Conservation (phyloP, 2,113 vertebrate genomes). For the Suricata suricatta region DNA sequence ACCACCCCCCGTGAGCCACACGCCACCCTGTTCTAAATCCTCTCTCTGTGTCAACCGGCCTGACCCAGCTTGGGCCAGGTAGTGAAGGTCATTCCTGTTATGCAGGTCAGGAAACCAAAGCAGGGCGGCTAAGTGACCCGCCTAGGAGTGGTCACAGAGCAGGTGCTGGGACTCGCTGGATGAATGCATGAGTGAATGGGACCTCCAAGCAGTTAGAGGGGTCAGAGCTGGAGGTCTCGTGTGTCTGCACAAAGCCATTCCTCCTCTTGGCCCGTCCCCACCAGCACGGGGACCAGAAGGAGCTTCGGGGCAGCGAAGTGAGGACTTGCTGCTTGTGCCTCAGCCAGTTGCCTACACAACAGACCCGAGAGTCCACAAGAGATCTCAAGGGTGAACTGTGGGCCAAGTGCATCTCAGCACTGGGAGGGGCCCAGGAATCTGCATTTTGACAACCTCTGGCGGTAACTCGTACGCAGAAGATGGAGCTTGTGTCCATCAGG, state of each 20-base stretch:
- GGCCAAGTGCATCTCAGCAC: not conserved
- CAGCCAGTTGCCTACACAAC: accelerated
- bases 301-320: not conserved
- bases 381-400: not conserved
- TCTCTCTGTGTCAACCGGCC: not conserved
- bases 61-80: no score
- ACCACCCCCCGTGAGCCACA: accelerated
- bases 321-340: not conserved
- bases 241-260: no score
- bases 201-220: not conserved
- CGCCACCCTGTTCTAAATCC: not conserved
- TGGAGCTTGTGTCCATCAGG: not conserved
- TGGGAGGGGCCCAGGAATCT: not conserved
- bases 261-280: not conserved
- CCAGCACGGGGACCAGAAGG: not conserved
- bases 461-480: not conserved
- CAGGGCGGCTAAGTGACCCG: not conserved
- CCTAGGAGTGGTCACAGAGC: not conserved
- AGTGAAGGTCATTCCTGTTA: no score
- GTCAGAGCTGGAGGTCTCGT: not conserved
- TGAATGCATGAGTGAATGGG: accelerated
- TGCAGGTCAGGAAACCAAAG: not conserved
- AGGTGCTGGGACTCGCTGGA: not conserved
- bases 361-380: not conserved
- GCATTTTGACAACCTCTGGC: not conserved